These are phyloP conservation scores for Cenopis cana DNA, from an alignment of 2,888 invertebrate species.

Conservation along the genomic window DNA sequence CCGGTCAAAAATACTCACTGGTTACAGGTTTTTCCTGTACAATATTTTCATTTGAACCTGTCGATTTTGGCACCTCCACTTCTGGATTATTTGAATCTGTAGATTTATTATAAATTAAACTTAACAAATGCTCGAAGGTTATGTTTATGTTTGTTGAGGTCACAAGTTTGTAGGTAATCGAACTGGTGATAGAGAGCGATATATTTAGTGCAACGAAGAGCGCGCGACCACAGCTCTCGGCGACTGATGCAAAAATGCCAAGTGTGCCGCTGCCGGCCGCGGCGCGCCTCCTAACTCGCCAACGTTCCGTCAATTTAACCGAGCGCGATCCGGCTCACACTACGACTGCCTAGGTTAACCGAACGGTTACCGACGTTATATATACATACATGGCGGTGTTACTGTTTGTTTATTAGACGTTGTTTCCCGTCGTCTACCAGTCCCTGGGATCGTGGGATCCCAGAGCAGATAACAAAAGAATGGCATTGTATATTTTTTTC, in stretches of 20 bases:
- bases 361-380: slow-evolving; percentile 6
- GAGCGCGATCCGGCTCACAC: slow-evolving; percentile 67
- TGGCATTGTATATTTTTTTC: too few relatives aligned
- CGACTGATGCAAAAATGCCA: slow-evolving; percentile 60
- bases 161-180: slow-evolving; percentile 28
- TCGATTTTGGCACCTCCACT: slow-evolving; percentile 78
- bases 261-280: slow-evolving; percentile 46
- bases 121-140: slow-evolving; percentile 61
- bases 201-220: slow-evolving; percentile 23
- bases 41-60: slow-evolving; percentile 73
- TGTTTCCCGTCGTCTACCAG: too few relatives aligned
- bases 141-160: slow-evolving; percentile 47
- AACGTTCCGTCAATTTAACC: slow-evolving; percentile 70
- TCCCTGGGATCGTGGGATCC: too few relatives aligned
- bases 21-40: slow-evolving; percentile 75
- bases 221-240: slow-evolving; percentile 54
- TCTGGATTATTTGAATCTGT: slow-evolving; percentile 79
- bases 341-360: slow-evolving; percentile 34
- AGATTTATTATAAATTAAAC: slow-evolving; percentile 74
- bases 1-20: slow-evolving; percentile 77
- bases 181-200: slow-evolving; percentile 33
- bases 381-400: too few relatives aligned
- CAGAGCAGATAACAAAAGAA: too few relatives aligned
- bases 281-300: slow-evolving; percentile 45
- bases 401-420: neutral